A percentile compares a stretch with the other conserved stretches of the same genome.
phyloP scores from a whole-genome alignment of 2,797 vertebrate species.

The Bovichtus diacanthus region DNA sequence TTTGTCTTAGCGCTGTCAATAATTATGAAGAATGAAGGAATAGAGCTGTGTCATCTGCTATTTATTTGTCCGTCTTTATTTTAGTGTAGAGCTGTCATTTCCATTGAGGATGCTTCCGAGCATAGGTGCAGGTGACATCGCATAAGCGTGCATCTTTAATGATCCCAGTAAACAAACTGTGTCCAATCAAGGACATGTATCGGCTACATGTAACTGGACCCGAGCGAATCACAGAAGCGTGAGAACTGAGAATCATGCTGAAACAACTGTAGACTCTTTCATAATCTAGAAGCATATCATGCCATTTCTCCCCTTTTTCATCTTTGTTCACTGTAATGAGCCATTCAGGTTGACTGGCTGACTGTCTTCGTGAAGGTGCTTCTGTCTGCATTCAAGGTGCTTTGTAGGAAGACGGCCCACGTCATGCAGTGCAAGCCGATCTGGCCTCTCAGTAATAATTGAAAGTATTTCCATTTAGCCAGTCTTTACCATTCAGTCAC shows the following conservation, averaged over 20 bases:
- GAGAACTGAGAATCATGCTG: slow-evolving; percentile 57
- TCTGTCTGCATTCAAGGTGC: slow-evolving; percentile 55
- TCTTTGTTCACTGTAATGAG: slow-evolving; percentile 49
- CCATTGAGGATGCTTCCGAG: slow-evolving; percentile 1
- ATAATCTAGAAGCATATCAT: slow-evolving; percentile 60
- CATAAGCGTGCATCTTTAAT: slow-evolving; percentile 65
- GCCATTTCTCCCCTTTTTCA: slow-evolving; percentile 23
- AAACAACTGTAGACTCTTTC: slow-evolving; percentile 56
- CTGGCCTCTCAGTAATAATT: slow-evolving; percentile 89
- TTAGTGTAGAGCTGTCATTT: slow-evolving; percentile 1
- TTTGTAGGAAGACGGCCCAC: slow-evolving; percentile 68
- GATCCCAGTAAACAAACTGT: slow-evolving; percentile 69
- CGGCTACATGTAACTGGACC: slow-evolving; percentile 69
- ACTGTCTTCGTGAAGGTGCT: slow-evolving; percentile 4
- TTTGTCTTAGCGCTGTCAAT: background rate
- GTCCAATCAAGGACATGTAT: slow-evolving; percentile 63
- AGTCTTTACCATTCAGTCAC: slow-evolving; percentile 71
- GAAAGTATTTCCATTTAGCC: slow-evolving; percentile 87
- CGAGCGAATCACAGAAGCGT: slow-evolving; percentile 63
- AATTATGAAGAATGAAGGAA: background rate
- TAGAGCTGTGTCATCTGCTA: background rate
- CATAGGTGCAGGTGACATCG: slow-evolving; percentile 48
- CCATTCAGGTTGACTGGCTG: slow-evolving; percentile 30
- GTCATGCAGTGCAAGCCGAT: slow-evolving; percentile 83
- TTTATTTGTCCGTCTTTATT: slow-evolving; percentile 2